phyloP scores from a whole-genome alignment of 1,140 invertebrate genomes.

The Heterodera schachtii region DNA sequence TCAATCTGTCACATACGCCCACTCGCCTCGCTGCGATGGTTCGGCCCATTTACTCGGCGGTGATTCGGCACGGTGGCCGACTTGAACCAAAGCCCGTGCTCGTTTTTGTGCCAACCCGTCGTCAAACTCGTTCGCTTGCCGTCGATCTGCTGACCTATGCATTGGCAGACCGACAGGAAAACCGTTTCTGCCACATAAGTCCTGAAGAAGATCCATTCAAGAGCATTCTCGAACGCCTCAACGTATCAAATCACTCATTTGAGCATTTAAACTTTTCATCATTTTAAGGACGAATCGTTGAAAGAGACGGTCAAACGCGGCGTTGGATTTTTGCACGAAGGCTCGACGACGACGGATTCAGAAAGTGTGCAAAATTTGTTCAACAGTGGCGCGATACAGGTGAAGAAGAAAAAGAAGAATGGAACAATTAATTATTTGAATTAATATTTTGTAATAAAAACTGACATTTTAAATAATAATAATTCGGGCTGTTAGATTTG shows the following conservation, averaged over 20 bases:
- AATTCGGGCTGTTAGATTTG: slow-evolving; percentile 70
- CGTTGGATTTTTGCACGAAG: slow-evolving; percentile 95
- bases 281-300: slow-evolving; percentile 77
- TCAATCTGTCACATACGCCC: slow-evolving; percentile 95
- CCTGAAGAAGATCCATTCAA: slow-evolving; percentile 75
- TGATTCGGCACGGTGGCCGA: slow-evolving; percentile 77
- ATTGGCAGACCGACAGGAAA: slow-evolving; percentile 81
- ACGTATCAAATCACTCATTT: neutral
- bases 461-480: neutral
- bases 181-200: slow-evolving; percentile 79
- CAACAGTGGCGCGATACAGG: slow-evolving; percentile 86
- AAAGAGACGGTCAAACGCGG: slow-evolving; percentile 83
- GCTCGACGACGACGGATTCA: slow-evolving; percentile 80
- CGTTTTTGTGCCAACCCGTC: slow-evolving; percentile 92
- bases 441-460: neutral
- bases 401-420: slow-evolving; percentile 10
- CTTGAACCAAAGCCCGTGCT: slow-evolving; percentile 83
- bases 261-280: neutral
- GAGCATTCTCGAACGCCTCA: slow-evolving; percentile 57
- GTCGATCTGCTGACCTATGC: slow-evolving; percentile 91
- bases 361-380: slow-evolving; percentile 89
- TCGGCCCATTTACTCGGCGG: slow-evolving; percentile 92
- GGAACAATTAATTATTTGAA: neutral
- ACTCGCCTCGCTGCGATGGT: slow-evolving; percentile 93
- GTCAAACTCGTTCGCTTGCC: slow-evolving; percentile 88